A percentile compares a stretch with the other conserved stretches of the same genome.
Conservation (phyloP, 2,797 vertebrate species). For the Semotilus atromaculatus region DNA sequence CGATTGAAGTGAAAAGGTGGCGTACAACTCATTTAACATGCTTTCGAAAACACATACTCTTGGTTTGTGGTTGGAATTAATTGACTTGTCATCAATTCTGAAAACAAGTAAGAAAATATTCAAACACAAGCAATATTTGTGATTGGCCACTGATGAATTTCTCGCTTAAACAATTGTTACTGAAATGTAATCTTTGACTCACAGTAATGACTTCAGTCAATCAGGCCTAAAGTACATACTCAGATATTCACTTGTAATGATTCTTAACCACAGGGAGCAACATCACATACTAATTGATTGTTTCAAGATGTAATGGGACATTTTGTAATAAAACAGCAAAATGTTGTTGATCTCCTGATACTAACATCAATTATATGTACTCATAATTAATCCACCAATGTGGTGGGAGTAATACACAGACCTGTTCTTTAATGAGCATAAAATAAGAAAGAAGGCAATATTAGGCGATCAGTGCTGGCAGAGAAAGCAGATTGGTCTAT, state of each 20-base stretch:
- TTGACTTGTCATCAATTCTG: neutral
- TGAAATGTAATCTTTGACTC: neutral
- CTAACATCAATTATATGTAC: neutral
- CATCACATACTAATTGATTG: slow-evolving; percentile 26
- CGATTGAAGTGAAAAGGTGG: neutral
- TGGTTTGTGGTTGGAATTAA: slow-evolving; percentile 13
- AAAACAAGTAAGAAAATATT: slow-evolving; percentile 1
- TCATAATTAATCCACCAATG: neutral
- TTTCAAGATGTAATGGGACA: slow-evolving; percentile 16
- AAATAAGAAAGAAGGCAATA: slow-evolving; percentile 19
- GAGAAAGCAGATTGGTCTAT: slow-evolving; percentile 7
- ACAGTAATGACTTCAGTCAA: neutral
- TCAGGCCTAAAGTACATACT: neutral
- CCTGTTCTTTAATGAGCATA: slow-evolving; percentile 30
- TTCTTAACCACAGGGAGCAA: neutral
- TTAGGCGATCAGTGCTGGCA: slow-evolving; percentile 23
- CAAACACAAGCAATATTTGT: slow-evolving; percentile 15
- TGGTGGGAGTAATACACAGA: slow-evolving; percentile 9
- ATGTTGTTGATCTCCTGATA: slow-evolving; percentile 17
- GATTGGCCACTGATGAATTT: slow-evolving; percentile 1
- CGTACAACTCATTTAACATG: neutral
- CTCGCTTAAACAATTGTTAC: neutral
- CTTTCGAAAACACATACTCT: neutral
- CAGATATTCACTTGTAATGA: neutral
- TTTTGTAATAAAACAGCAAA: slow-evolving; percentile 10